phyloP scores from a whole-genome alignment of 2,797 vertebrate species.

The Cossypha heuglini region DNA sequence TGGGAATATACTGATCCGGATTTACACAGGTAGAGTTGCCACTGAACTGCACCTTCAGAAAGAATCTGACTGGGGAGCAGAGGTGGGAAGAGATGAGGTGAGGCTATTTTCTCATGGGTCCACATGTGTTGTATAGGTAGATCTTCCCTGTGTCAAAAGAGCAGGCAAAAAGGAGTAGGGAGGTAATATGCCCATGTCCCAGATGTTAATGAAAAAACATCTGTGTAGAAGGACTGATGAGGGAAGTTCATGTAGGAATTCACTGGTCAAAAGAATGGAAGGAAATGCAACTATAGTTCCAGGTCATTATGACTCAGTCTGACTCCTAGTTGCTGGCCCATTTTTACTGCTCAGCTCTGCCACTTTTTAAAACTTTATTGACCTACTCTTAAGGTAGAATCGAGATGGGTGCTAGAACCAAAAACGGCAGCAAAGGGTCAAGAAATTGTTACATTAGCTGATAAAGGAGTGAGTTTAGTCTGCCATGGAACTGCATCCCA shows the following conservation, averaged over 20 bases:
- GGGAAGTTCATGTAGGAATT: neutral
- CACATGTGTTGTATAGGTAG: neutral
- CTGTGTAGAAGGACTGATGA: neutral
- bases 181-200: neutral
- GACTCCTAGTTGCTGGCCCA: neutral
- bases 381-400: neutral
- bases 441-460: neutral
- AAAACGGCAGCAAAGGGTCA: neutral
- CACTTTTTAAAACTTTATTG: neutral
- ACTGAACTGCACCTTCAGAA: neutral
- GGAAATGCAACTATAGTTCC: neutral
- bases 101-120: neutral
- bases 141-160: neutral
- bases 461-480: neutral
- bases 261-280: neutral
- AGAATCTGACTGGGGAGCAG: neutral
- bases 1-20: neutral
- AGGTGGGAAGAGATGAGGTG: neutral
- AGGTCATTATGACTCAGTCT: neutral
- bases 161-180: fast-evolving
- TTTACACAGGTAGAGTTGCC: neutral
- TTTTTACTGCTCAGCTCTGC: neutral
- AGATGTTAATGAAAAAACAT: neutral
- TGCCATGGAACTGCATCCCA: neutral
- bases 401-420: neutral